A percentile compares a stretch with the other conserved stretches of the same genome.
Evolutionary conservation across 2,797 vertebrate species (phyloP).

Genomic region (Moxostoma hubbsi): DNA sequence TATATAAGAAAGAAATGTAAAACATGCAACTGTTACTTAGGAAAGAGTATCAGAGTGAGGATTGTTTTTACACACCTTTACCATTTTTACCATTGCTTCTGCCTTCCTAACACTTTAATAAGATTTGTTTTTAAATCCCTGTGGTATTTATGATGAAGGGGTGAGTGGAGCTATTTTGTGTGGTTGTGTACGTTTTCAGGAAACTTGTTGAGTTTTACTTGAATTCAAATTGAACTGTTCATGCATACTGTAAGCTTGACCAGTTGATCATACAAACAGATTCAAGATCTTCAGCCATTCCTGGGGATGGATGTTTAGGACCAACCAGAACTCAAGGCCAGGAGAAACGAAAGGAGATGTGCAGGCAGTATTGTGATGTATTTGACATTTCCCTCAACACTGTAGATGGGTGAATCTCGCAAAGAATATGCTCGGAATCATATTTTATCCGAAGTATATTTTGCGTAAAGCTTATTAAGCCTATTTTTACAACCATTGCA

Average conservation of each 20-base stretch:
- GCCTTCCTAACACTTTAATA: constrained; percentile 58
- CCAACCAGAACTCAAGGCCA: constrained; percentile 64
- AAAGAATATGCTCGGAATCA: neutral
- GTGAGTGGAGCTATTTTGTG: constrained; percentile 18
- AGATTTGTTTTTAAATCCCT: constrained; percentile 21
- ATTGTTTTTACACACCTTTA: constrained; percentile 17
- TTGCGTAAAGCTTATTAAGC: neutral
- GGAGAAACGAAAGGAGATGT: constrained; percentile 67
- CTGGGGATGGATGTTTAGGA: constrained; percentile 63
- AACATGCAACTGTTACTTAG: constrained; percentile 3
- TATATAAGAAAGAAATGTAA: no score
- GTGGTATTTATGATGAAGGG: constrained; percentile 36
- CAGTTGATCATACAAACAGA: constrained; percentile 46
- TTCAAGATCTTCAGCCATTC: constrained; percentile 40
- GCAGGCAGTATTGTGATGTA: constrained; percentile 61
- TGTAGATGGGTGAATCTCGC: neutral
- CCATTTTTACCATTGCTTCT: constrained; percentile 13
- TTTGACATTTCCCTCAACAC: neutral
- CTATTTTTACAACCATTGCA: neutral
- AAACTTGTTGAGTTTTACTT: constrained; percentile 33
- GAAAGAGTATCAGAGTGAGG: neutral
- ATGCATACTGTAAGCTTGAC: constrained; percentile 54
- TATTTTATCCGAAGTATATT: neutral
- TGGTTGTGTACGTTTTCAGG: constrained; percentile 26
- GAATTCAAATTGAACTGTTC: constrained; percentile 55